phyloP scores from a whole-genome alignment of 2,797 vertebrate genomes.

The Pristis pectinata region DNA sequence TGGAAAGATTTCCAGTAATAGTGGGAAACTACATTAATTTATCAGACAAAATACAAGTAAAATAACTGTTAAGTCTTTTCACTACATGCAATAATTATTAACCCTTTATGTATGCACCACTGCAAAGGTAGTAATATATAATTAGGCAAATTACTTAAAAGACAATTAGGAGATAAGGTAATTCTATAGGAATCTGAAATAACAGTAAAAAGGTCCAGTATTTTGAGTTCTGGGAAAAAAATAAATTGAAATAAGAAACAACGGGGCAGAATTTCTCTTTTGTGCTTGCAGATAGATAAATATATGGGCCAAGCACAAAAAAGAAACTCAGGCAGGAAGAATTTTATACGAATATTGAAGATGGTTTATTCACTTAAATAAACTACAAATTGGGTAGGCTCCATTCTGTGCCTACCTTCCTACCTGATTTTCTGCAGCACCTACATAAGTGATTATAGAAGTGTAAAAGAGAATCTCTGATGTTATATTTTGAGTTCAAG shows the following conservation, averaged over 20 bases:
- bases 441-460: background rate
- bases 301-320: background rate
- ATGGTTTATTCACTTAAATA: background rate
- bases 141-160: background rate
- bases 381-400: background rate
- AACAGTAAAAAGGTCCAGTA: background rate
- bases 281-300: background rate
- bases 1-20: background rate
- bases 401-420: background rate
- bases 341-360: background rate
- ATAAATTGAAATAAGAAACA: background rate
- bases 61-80: background rate
- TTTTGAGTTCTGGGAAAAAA: background rate
- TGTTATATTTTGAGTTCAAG: background rate
- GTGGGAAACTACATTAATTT: background rate
- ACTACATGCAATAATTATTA: background rate
- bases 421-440: background rate
- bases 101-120: background rate
- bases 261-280: background rate
- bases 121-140: background rate
- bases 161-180: background rate
- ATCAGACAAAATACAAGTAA: background rate
- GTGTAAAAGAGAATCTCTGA: background rate
- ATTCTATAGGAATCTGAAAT: background rate
- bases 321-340: background rate